Percentiles rank a stretch among this genome's conserved stretches.
phyloP scores from a whole-genome alignment of 2,888 invertebrate genomes.

The Epinotia demarniana region DNA sequence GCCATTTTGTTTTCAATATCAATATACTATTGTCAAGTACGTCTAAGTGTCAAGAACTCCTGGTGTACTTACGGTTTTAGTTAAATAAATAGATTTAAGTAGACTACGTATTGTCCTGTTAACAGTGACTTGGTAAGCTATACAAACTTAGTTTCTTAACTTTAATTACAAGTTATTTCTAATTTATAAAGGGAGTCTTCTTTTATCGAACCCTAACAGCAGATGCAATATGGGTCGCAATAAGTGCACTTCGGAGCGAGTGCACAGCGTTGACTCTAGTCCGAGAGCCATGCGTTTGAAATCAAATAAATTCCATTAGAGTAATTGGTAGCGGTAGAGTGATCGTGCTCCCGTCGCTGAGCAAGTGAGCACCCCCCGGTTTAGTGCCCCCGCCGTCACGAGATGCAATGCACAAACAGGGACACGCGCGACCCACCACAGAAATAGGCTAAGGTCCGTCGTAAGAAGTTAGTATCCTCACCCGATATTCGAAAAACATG shows the following conservation, averaged over 20 bases:
- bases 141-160: background rate
- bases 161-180: background rate
- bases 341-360: constrained; percentile 57
- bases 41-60: too few relatives aligned
- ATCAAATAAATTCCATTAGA: constrained; percentile 80
- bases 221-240: constrained; percentile 49
- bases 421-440: constrained; percentile 24
- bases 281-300: constrained; percentile 59
- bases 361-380: constrained; percentile 38
- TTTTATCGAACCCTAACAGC: constrained; percentile 40
- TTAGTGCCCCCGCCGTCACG: constrained; percentile 24
- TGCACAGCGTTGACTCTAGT: constrained; percentile 49
- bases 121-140: background rate
- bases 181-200: constrained; percentile 24
- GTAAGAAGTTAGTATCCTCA: constrained; percentile 5
- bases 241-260: constrained; percentile 52
- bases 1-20: too few relatives aligned
- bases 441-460: constrained; percentile 4
- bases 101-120: background rate
- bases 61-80: too few relatives aligned
- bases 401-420: constrained; percentile 26
- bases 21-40: too few relatives aligned
- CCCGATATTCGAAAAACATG: background rate
- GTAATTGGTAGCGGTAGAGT: constrained; percentile 73
- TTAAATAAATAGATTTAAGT: background rate